These are phyloP conservation scores for Macrostomum lignano DNA, from an alignment of 1,140 invertebrate genomes.

Conservation along the genomic window DNA sequence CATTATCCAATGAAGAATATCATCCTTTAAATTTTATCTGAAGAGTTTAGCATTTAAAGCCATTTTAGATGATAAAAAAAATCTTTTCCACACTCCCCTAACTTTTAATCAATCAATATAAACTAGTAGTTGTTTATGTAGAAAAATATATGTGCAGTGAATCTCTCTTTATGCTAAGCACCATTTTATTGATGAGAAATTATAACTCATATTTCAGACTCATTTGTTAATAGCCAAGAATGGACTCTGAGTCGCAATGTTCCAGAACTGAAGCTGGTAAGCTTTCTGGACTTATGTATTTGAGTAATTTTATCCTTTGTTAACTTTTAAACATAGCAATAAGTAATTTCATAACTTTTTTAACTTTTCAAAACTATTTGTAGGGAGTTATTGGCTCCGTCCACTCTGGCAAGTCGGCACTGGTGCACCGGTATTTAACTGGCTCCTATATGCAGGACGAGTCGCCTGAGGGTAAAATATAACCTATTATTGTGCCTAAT, in stretches of 20 bases:
- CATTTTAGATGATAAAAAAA: too few relatives aligned
- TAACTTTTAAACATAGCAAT: too few relatives aligned
- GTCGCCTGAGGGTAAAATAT: constrained; percentile 50
- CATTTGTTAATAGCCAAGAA: constrained; percentile 98
- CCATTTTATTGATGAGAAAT: too few relatives aligned
- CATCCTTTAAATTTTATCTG: too few relatives aligned
- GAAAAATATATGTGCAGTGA: too few relatives aligned
- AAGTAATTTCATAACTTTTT: constrained; percentile 7
- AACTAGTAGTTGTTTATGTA: too few relatives aligned
- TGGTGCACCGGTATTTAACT: constrained; percentile 85
- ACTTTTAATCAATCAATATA: too few relatives aligned
- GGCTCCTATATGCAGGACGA: constrained; percentile 92
- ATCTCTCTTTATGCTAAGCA: too few relatives aligned
- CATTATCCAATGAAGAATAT: too few relatives aligned
- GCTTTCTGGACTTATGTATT: constrained; percentile 10
- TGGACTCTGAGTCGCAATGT: constrained; percentile 78
- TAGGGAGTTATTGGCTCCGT: constrained; percentile 69
- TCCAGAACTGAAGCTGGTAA: constrained; percentile 55
- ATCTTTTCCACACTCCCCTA: too few relatives aligned
- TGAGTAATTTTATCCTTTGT: constrained; percentile 6
- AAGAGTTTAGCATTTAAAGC: too few relatives aligned
- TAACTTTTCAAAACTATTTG: constrained; percentile 3
- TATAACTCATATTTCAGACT: constrained; percentile 75
- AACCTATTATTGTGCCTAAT: too few relatives aligned
- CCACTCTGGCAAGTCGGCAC: constrained; percentile 73